Evolutionary conservation across 2,113 vertebrate species (phyloP), one percentile per base, ranked within the genome.

Genomic region (Carlito syrichta): DNA sequence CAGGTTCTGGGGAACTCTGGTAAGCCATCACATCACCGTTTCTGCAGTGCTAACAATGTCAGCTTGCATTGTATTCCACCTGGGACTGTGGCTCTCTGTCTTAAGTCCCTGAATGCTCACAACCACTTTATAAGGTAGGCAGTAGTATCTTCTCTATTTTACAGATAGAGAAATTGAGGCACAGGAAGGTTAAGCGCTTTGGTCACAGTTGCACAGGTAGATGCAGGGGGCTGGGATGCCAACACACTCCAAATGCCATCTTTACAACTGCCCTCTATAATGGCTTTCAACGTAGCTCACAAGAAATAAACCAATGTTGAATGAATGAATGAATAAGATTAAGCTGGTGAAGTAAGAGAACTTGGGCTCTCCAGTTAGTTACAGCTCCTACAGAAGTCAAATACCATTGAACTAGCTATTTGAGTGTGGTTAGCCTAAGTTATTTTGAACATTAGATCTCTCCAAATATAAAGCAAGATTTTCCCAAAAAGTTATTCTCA

Each of bases 381-480:
- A 74, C 2, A 56, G 69, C 40, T 86, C 43, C 56, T 4, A 62
- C 40, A 56, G 50, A 43, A 48, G 30, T 50, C 63, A 56, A 50
- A 71, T 16, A 50, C 48, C 73, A 81, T 30, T 52, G 48, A 78
- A 35, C n/a, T 58, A 74, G 45, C 38, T 86, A 66, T 27, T 16
- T 40, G 30, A 58, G 14, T 50, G 60, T 60, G 23, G 52, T 66
- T 62, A 69, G 89, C 74, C 63, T 79, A 69, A 68, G 66, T 50
- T 85, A 92, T 16, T 85, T 63, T 71, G 45, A 73, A 86, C 77
- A 77, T 20, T 77, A 83, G 68, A 86, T 45, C 35, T 86, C 68
- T 2, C 17, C 84, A 69, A 77, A 81, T 52, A 92, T 5, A 92
- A 89, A 85, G 63, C 32, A 89, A 94, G 52, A 76, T 11, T 3